These are phyloP conservation scores for Hirundo rustica DNA, from an alignment of 2,797 vertebrate genomes.

Conservation along the genomic window DNA sequence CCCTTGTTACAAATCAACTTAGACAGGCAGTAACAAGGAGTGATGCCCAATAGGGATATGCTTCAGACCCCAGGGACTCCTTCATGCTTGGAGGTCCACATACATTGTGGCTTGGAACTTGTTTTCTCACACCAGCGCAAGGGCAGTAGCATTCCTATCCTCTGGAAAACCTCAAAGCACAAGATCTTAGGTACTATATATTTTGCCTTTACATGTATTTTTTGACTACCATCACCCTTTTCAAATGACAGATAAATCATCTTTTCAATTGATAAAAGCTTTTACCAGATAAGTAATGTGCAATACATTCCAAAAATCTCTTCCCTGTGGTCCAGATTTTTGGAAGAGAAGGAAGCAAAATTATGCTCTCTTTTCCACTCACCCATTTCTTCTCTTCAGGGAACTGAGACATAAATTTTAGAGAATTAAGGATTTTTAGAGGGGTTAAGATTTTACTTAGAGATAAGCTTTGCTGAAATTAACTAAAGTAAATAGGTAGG, in stretches of 20 bases:
- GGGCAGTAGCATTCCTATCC: background rate
- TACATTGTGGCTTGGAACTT: background rate
- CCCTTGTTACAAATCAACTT: background rate
- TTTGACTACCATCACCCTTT: background rate
- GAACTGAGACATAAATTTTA: too few species aligned
- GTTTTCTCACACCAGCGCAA: background rate
- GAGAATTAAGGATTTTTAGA: too few species aligned
- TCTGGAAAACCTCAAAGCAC: background rate
- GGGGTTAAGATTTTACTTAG: too few species aligned
- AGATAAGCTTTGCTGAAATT: too few species aligned
- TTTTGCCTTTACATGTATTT: background rate
- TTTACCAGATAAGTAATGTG: background rate
- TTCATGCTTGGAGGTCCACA: rapidly evolving
- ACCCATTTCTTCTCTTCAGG: background rate
- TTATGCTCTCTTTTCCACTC: background rate
- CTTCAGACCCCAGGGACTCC: background rate
- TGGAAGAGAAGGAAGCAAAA: background rate
- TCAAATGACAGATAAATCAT: background rate
- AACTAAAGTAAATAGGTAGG: too few species aligned
- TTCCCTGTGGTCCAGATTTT: background rate
- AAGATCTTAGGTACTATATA: background rate
- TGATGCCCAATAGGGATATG: too few species aligned
- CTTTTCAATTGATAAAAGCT: background rate
- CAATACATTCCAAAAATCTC: background rate
- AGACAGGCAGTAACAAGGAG: background rate